phyloP scores from a whole-genome alignment of 1,140 invertebrate genomes.

The Pseudomyrmex gracilis region DNA sequence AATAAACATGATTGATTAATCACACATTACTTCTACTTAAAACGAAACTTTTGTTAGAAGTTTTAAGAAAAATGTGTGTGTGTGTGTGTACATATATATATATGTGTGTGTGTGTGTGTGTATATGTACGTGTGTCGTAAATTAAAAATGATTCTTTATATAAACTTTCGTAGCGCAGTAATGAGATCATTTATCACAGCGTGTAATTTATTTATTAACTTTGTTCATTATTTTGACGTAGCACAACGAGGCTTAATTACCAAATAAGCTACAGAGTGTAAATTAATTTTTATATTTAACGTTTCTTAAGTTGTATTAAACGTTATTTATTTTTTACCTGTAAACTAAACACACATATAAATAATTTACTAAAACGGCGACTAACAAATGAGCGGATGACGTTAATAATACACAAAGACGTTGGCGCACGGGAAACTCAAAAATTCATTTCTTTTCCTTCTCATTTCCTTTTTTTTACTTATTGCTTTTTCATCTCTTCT shows the following conservation, averaged over 20 bases:
- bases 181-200: not conserved
- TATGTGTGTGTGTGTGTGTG: no score
- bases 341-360: not conserved
- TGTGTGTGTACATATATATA: no score
- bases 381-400: slow-evolving; percentile 27
- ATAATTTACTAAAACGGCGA: not conserved
- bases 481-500: slow-evolving; percentile 25
- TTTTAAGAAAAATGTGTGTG: not conserved
- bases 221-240: slow-evolving; percentile 4
- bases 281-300: slow-evolving; percentile 15
- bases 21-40: not conserved
- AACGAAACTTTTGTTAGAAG: not conserved
- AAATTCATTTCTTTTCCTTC: slow-evolving; percentile 30
- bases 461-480: slow-evolving; percentile 31
- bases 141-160: slow-evolving; percentile 21
- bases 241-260: slow-evolving; percentile 18
- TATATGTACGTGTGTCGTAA: not conserved
- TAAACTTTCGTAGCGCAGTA: not conserved
- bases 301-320: slow-evolving; percentile 14
- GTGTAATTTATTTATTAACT: slow-evolving; percentile 35
- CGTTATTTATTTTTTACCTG: not conserved
- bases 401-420: slow-evolving; percentile 32
- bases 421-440: not conserved
- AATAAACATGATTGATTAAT: not conserved
- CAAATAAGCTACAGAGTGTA: not conserved